Base-by-base conservation (phyloP, 2,113 vertebrate genomes). In the Panurus biarmicus region DNA sequence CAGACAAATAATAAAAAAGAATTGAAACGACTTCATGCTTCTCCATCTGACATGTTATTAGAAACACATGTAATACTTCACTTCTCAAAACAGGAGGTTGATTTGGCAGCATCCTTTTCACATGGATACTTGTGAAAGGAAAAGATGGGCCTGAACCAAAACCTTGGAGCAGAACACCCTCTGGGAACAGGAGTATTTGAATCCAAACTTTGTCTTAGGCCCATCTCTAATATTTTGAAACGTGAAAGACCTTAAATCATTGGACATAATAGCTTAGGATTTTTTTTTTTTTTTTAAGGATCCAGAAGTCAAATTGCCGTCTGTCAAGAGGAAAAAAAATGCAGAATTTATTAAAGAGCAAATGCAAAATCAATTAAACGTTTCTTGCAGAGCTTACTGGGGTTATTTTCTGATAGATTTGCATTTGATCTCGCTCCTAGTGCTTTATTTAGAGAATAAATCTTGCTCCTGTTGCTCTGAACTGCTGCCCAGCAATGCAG, bases 1-100 rank as follows among this genome's bases (percentile, higher is more conserved):
- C 73, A 85, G 87, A 94, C 74, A 95, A 95, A 95, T 91, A 91
- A 95, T 88, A 89, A 93, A 95, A 95, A 95, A 95, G 95, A 91
- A 95, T 87, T 89, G 69, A 89, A 91, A 90, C 94, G 23, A 88
- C 79, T 97, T 95, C 82, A 88, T 90, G 90, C 79, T 90, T 78
- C 90, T 93, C 90, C 91, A 94, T 94, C 85, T 95, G 87, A 91
- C 69, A 69, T 36, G 69, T 88, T 95, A 95, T 96, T 94, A 91
- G 89, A 95, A 96, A 95, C 91, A 96, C 73, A 95, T 84, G 90
- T 58, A 38, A 92, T 64, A 47, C 70, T 89, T 87, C 53, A 74
- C 87, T 96, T 87, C 65, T 90, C 92, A 88, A 93, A 95, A 90
- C 85, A 88, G 92, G 64, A 94, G 82, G 94, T 94, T 73, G 83